phyloP scores from a whole-genome alignment of 2,888 invertebrate species.

The Pandemis cinnamomeana region DNA sequence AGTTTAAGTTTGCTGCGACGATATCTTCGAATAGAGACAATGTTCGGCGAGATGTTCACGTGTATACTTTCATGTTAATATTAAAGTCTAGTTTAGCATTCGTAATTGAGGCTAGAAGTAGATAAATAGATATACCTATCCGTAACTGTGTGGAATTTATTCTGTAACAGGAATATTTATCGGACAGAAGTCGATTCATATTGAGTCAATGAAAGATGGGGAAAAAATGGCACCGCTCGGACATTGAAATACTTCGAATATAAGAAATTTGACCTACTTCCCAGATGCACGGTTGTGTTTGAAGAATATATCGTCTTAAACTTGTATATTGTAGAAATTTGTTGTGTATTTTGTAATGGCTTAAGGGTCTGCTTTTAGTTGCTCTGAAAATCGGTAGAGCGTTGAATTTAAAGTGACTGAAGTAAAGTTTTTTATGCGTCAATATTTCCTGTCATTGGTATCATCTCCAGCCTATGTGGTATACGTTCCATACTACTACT shows the following conservation, averaged over 20 bases:
- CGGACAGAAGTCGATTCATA: conserved; percentile 9
- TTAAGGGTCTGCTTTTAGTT: not conserved
- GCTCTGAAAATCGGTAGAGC: too few relatives aligned
- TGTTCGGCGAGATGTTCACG: too few relatives aligned
- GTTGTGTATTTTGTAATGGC: too few relatives aligned
- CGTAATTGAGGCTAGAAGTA: conserved; percentile 64
- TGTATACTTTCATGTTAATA: too few relatives aligned
- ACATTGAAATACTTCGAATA: conserved; percentile 12
- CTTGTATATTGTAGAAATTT: not conserved
- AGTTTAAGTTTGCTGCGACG: too few relatives aligned
- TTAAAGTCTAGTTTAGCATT: too few relatives aligned
- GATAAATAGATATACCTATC: conserved; percentile 55
- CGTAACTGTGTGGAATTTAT: conserved; percentile 56
- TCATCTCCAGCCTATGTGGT: too few relatives aligned
- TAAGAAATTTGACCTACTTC: conserved; percentile 7
- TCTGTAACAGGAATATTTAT: conserved; percentile 31
- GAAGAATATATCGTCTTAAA: not conserved
- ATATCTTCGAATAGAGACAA: too few relatives aligned
- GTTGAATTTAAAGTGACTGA: too few relatives aligned
- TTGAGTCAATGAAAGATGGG: conserved; percentile 2
- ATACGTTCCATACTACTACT: too few relatives aligned
- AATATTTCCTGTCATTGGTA: too few relatives aligned
- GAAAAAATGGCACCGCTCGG: conserved; percentile 10
- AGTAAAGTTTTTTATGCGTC: too few relatives aligned
- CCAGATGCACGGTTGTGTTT: not conserved